Percentiles rank a stretch among this genome's conserved stretches.
These are phyloP conservation scores for Gobionotothen gibberifrons DNA, from an alignment of 2,797 vertebrate species.

Conservation along the genomic window DNA sequence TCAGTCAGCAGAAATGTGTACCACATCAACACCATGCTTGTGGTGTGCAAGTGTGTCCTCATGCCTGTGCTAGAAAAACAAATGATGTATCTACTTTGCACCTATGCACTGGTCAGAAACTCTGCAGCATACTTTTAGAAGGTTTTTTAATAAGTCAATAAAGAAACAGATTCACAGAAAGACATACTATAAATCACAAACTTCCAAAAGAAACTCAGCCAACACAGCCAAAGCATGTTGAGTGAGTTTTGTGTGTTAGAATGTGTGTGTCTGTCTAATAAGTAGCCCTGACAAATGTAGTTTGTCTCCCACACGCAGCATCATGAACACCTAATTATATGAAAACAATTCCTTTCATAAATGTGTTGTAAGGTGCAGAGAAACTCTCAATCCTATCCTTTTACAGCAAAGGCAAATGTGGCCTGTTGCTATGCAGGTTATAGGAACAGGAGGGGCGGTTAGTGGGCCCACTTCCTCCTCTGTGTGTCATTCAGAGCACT, in stretches of 20 bases:
- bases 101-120: not conserved
- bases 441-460: constrained; percentile 55
- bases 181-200: not conserved
- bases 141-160: not conserved
- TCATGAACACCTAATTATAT: constrained; percentile 11
- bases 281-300: not conserved
- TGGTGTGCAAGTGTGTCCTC: not conserved
- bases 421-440: constrained; percentile 79
- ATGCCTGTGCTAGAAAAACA: not conserved
- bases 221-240: not conserved
- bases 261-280: not conserved
- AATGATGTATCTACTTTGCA: not conserved
- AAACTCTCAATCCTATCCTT: constrained; percentile 59
- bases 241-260: too few relatives aligned
- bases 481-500: constrained; percentile 82
- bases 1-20: constrained; percentile 13
- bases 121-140: not conserved
- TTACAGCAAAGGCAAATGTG: constrained; percentile 30
- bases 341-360: constrained; percentile 9
- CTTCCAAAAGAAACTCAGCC: not conserved
- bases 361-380: not conserved
- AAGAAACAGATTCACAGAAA: constrained; percentile 4
- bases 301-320: not conserved
- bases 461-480: constrained; percentile 77
- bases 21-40: not conserved